phyloP scores from a whole-genome alignment of 2,888 invertebrate genomes.

The Monochamus alternatus region DNA sequence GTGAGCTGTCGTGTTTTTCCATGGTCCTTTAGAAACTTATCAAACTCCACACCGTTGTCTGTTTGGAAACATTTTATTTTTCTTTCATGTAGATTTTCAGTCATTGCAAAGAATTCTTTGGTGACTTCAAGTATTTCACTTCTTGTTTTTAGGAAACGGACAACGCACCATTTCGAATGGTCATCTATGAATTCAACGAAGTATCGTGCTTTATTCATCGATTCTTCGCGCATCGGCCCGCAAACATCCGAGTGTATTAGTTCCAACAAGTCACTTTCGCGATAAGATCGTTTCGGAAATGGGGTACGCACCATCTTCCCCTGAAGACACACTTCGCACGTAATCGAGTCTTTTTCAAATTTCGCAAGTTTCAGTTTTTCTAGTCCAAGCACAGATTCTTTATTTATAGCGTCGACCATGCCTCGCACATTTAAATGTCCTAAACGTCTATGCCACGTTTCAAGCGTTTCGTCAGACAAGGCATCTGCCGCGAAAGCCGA shows the following conservation, averaged over 20 bases:
- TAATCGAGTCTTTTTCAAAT: not conserved
- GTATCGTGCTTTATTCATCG: conserved; percentile 45
- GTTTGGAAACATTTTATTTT: conserved; percentile 46
- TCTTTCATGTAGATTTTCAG: conserved; percentile 51
- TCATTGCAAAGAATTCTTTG: conserved; percentile 45
- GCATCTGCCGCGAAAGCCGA: not conserved
- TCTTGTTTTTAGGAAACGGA: conserved; percentile 53
- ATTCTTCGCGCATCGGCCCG: conserved; percentile 40
- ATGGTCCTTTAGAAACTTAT: conserved; percentile 39
- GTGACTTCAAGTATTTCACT: conserved; percentile 48
- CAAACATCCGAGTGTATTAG: conserved; percentile 38
- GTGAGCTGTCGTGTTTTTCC: conserved; percentile 50
- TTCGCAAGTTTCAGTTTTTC: not conserved
- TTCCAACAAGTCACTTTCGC: conserved; percentile 3
- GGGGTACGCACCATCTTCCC: conserved; percentile 16
- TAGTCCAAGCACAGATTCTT: not conserved
- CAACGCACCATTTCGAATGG: conserved; percentile 48
- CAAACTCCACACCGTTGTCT: conserved; percentile 50
- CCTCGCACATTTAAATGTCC: conserved; percentile 25
- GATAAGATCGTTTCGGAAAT: conserved; percentile 10
- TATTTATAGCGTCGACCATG: not conserved
- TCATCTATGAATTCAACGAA: conserved; percentile 57
- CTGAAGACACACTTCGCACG: conserved; percentile 17
- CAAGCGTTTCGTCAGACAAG: not conserved
- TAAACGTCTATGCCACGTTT: not conserved